phyloP scores from a whole-genome alignment of 1,140 invertebrate genomes.

The Capitella teleta region DNA sequence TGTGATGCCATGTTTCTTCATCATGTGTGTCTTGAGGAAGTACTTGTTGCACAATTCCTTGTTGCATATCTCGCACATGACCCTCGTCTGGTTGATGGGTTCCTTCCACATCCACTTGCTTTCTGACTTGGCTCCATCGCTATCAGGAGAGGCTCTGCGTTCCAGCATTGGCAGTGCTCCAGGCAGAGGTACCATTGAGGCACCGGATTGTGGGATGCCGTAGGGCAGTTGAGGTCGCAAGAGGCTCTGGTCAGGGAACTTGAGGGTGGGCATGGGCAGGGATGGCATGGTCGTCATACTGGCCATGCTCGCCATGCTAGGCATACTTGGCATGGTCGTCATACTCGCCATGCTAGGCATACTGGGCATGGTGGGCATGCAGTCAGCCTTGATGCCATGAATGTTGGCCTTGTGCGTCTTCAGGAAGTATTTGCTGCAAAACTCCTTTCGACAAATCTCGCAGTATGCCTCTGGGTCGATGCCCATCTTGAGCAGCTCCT shows the following conservation, averaged over 20 bases:
- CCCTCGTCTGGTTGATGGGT: conserved; percentile 42
- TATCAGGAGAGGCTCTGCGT: conserved; percentile 24
- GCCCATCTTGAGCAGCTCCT: conserved; percentile 37
- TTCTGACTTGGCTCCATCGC: neutral
- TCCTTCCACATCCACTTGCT: conserved; percentile 25
- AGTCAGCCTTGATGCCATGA: conserved; percentile 40
- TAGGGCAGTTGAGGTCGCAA: too few relatives aligned
- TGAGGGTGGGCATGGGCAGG: neutral
- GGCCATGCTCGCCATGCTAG: neutral
- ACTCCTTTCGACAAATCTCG: conserved; percentile 49
- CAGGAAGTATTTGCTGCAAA: conserved; percentile 48
- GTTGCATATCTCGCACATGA: conserved; percentile 95
- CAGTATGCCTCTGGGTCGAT: conserved; percentile 85
- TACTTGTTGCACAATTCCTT: conserved; percentile 98
- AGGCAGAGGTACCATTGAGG: neutral
- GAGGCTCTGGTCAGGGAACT: neutral
- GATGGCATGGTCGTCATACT: neutral
- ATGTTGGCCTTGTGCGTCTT: conserved; percentile 52
- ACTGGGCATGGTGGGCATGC: neutral
- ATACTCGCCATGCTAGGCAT: neutral
- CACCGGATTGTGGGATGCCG: too few relatives aligned
- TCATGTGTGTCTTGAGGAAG: conserved; percentile 69
- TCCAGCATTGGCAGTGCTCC: conserved; percentile 33
- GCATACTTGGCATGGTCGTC: too few relatives aligned
- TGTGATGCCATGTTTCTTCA: conserved; percentile 9